A percentile compares a stretch with the other conserved stretches of the same genome.
These are phyloP conservation scores for Episyrphus balteatus DNA, from an alignment of 1,140 invertebrate species.

Conservation along the genomic window DNA sequence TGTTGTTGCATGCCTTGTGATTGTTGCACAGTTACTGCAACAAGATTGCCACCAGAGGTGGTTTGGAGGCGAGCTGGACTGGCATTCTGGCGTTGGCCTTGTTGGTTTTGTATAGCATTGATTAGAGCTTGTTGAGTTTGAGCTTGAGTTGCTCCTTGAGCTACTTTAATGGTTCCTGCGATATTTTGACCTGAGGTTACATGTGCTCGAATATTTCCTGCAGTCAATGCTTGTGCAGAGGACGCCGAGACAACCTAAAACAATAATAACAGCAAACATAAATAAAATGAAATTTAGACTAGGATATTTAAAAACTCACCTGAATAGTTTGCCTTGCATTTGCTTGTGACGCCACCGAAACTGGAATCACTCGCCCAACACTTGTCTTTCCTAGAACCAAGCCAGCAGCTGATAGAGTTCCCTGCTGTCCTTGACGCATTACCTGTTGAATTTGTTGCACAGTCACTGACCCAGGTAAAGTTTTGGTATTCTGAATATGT, in stretches of 20 bases:
- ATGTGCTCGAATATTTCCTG: constrained; percentile 37
- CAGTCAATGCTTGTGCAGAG: constrained; percentile 37
- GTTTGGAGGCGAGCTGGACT: constrained; percentile 41
- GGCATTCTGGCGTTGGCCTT: constrained; percentile 37
- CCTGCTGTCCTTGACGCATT: constrained; percentile 48
- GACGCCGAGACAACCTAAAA: constrained; percentile 40
- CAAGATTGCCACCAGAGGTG: constrained; percentile 36
- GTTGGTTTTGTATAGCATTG: constrained; percentile 26
- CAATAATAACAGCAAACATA: background rate
- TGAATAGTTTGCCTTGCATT: constrained; percentile 34
- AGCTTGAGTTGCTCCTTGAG: constrained; percentile 21
- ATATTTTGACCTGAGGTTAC: constrained; percentile 32
- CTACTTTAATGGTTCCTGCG: constrained; percentile 39
- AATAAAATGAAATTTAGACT: background rate
- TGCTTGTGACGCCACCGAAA: constrained; percentile 31
- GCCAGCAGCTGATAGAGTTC: constrained; percentile 17
- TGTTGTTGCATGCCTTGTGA: constrained; percentile 19
- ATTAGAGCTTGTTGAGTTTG: constrained; percentile 37
- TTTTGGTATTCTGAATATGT: constrained; percentile 41
- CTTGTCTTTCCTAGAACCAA: constrained; percentile 33
- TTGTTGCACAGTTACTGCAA: constrained; percentile 40
- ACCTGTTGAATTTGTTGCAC: constrained; percentile 70
- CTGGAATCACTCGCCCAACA: constrained; percentile 33
- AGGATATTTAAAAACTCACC: constrained; percentile 10
- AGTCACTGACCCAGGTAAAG: constrained; percentile 51